Evolutionary conservation across 2,797 vertebrate genomes (phyloP).

Genomic region (Gallinago stenura): DNA sequence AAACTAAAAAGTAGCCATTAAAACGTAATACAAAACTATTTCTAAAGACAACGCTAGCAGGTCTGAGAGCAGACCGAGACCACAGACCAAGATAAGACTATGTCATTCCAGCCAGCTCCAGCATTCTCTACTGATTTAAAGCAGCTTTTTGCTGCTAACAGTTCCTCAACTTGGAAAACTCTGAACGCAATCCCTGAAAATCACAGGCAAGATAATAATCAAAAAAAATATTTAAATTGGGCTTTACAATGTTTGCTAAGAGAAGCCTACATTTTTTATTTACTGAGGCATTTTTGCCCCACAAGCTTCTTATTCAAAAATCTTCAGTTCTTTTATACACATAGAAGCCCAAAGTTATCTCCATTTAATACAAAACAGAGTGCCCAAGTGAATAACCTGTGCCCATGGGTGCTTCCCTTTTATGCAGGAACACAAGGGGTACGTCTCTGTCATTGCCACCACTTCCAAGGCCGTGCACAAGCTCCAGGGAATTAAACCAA

Average conservation of each 20-base stretch:
- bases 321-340: background rate
- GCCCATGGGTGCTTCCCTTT: background rate
- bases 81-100: background rate
- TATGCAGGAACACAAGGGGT: background rate
- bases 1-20: background rate
- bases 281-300: background rate
- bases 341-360: background rate
- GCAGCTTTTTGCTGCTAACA: background rate
- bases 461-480: background rate
- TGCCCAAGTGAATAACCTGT: background rate
- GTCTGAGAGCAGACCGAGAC: background rate
- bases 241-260: background rate
- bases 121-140: background rate
- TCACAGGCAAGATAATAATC: background rate
- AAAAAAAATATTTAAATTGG: background rate
- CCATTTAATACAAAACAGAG: background rate
- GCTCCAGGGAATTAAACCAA: background rate
- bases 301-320: background rate
- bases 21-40: background rate
- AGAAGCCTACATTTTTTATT: background rate
- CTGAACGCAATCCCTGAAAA: background rate
- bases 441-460: background rate
- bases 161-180: background rate
- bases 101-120: background rate
- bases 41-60: background rate